A percentile compares a stretch with the other conserved stretches of the same genome.
These are phyloP conservation scores for Drosophila pegasa DNA, from an alignment of 2,888 invertebrate species.

Conservation along the genomic window DNA sequence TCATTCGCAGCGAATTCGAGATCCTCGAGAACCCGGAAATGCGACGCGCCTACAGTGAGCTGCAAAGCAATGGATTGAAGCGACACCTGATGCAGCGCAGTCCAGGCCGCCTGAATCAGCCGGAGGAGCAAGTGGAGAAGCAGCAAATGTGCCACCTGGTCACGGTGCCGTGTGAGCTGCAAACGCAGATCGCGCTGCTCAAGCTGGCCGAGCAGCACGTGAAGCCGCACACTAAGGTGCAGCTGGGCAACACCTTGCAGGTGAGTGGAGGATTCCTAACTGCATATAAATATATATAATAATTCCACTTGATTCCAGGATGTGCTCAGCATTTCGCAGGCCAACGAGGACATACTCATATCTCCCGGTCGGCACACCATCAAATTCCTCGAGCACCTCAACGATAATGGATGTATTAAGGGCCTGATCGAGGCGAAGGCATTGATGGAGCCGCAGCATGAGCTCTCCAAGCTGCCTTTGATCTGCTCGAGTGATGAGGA, in stretches of 20 bases:
- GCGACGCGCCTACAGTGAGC: constrained; percentile 85
- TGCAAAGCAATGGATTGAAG: constrained; percentile 71
- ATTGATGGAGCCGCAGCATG: constrained; percentile 1
- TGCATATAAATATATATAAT: no score
- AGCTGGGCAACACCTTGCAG: constrained; percentile 84
- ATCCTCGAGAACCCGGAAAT: constrained; percentile 87
- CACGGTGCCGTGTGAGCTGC: constrained; percentile 84
- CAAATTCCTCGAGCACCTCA: constrained; percentile 86
- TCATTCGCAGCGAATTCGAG: constrained; percentile 87
- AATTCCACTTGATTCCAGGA: constrained; percentile 71
- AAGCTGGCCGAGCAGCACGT: constrained; percentile 84
- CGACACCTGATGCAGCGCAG: constrained; percentile 45
- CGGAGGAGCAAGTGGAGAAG: constrained; percentile 25
- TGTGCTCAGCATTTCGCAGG: constrained; percentile 80
- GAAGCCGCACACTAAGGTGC: constrained; percentile 82
- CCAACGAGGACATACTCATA: constrained; percentile 86
- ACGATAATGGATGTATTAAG: constrained; percentile 85
- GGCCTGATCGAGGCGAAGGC: constrained; percentile 43
- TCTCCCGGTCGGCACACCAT: constrained; percentile 86
- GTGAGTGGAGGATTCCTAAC: constrained; percentile 31
- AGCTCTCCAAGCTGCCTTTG: constrained; percentile 70
- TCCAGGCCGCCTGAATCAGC: constrained; percentile 1
- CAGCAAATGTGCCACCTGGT: constrained; percentile 83
- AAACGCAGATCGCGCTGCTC: constrained; percentile 85
- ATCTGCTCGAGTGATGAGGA: constrained; percentile 85